These are phyloP conservation scores for Heliconius charithonia DNA, from an alignment of 2,888 invertebrate genomes.

Conservation along the genomic window DNA sequence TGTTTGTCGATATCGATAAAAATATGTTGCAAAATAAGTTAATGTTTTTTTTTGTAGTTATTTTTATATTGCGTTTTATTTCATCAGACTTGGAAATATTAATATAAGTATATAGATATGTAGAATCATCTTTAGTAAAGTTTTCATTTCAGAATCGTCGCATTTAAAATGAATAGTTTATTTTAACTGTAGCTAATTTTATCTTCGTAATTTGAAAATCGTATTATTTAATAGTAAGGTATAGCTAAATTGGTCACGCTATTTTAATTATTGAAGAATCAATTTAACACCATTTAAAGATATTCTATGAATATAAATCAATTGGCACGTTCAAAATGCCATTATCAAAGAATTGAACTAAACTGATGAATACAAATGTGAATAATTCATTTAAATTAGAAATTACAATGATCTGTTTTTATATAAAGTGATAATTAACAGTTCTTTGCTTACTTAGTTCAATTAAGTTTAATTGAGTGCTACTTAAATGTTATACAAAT, in stretches of 20 bases:
- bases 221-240: background rate
- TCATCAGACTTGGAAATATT: no score
- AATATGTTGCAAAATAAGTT: background rate
- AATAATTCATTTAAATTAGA: background rate
- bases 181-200: background rate
- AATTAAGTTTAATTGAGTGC: no score
- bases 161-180: background rate
- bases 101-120: no score
- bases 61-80: no score
- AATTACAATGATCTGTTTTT: background rate
- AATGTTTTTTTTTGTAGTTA: background rate
- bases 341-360: no score
- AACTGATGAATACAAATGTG: background rate
- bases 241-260: constrained; percentile 7
- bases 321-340: background rate
- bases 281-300: background rate
- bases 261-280: background rate
- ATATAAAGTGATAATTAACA: background rate
- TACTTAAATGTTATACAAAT: no score
- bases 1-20: constrained; percentile 49
- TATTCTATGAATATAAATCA: background rate
- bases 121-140: background rate
- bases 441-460: background rate
- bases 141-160: no score
- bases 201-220: background rate